Percentiles rank a stretch among this genome's conserved stretches.
These are phyloP conservation scores for Fulica atra DNA, from an alignment of 2,113 vertebrate species.

Conservation along the genomic window DNA sequence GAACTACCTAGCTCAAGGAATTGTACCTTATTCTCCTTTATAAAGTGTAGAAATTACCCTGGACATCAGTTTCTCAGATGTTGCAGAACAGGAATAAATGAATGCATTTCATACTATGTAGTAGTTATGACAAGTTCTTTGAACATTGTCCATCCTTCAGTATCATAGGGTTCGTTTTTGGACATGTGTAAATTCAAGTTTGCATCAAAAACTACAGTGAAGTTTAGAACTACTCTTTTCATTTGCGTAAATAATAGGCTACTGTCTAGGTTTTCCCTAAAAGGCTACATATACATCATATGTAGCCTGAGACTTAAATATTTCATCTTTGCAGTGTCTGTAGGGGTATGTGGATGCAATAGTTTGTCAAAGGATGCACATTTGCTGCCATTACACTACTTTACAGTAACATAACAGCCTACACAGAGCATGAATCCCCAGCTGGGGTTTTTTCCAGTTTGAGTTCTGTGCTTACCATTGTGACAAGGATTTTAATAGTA, in stretches of 20 bases:
- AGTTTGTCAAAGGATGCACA: accelerated
- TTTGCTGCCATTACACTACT: not conserved
- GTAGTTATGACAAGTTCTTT: not conserved
- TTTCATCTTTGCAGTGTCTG: not conserved
- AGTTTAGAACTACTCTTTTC: not conserved
- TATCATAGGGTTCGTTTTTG: not conserved
- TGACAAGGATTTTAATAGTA: not conserved
- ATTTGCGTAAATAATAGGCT: not conserved
- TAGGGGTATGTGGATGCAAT: not conserved
- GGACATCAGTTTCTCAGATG: not conserved
- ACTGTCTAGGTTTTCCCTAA: not conserved
- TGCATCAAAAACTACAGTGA: not conserved
- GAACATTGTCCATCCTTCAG: not conserved
- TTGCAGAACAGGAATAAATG: not conserved
- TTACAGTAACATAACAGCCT: too few relatives aligned
- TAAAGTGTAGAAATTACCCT: not conserved
- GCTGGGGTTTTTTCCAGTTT: too few relatives aligned
- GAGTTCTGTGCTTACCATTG: not conserved
- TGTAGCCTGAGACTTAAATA: not conserved
- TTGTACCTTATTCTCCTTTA: not conserved
- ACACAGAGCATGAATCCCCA: too few relatives aligned
- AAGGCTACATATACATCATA: not conserved
- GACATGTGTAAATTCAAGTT: not conserved
- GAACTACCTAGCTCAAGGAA: not conserved
- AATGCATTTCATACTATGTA: not conserved